A percentile compares a stretch with the other conserved stretches of the same genome.
Conservation (phyloP, 2,797 vertebrate genomes). For the Tadarida brasiliensis region DNA sequence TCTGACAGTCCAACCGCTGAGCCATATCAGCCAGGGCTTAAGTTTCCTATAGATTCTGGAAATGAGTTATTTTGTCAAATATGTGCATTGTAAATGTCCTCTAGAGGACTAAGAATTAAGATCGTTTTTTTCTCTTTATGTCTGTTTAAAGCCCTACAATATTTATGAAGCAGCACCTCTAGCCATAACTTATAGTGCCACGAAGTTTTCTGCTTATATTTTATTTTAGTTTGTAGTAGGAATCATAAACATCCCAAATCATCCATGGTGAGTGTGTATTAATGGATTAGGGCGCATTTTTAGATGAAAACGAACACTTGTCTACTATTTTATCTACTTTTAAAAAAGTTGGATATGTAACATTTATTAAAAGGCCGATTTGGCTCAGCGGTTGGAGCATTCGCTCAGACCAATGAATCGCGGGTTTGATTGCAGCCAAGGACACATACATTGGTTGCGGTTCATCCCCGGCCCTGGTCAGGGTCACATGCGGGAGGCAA, state of each 20-base stretch:
- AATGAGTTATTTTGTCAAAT: not conserved
- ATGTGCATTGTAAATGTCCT: not conserved
- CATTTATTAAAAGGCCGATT: not conserved
- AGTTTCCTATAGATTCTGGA: not conserved
- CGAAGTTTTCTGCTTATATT: constrained; percentile 50
- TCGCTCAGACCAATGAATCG: no score
- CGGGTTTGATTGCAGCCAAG: no score
- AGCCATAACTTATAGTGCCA: not conserved
- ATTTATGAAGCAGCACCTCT: not conserved
- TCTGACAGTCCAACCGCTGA: no score
- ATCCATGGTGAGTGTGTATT: not conserved
- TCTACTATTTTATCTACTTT: constrained; percentile 2
- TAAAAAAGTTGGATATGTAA: not conserved
- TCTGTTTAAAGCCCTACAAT: constrained; percentile 4
- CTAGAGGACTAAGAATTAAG: not conserved
- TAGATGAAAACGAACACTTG: constrained; percentile 22
- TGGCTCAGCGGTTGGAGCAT: no score
- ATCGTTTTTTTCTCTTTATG: not conserved
- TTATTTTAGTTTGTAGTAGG: constrained; percentile 9
- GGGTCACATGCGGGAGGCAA: no score
- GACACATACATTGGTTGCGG: no score
- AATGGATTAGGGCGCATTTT: not conserved
- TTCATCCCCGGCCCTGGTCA: no score
- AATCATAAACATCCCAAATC: not conserved
- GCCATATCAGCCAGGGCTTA: not conserved